Percentiles rank a stretch among this genome's conserved stretches.
Conservation (phyloP, 35 echinoderm and acorn worm genomes). For the Acanthaster planci region DNA sequence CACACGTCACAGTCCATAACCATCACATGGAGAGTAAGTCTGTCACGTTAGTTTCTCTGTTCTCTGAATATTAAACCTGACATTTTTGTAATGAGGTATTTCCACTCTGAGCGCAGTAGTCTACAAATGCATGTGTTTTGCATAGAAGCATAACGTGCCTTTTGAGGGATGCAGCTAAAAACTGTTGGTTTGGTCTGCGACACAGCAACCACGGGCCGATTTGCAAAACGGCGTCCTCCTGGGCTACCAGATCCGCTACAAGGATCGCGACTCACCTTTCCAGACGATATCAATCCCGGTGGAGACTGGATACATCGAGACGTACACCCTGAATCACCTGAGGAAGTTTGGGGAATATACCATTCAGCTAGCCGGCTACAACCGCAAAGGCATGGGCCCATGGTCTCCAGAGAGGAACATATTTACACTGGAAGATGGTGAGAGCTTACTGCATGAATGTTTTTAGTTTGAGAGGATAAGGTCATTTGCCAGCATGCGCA, state of each 20-base stretch:
- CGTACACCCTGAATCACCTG: slow-evolving; percentile 68
- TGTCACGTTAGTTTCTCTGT: background rate
- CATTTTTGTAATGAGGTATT: too few relatives aligned
- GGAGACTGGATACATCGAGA: slow-evolving; percentile 78
- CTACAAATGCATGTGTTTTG: too few relatives aligned
- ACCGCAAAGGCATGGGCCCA: slow-evolving; percentile 74
- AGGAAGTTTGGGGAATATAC: slow-evolving; percentile 90
- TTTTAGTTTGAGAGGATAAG: too few relatives aligned
- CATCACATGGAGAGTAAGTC: slow-evolving; percentile 86
- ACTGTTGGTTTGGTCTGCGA: background rate
- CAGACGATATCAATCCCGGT: slow-evolving; percentile 62
- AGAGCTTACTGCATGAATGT: background rate
- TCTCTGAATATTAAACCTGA: too few relatives aligned
- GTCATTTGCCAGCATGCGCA: too few relatives aligned
- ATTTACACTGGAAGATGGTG: slow-evolving; percentile 90
- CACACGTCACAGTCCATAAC: slow-evolving; percentile 66
- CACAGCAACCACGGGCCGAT: slow-evolving; percentile 91
- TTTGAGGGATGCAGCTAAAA: too few relatives aligned
- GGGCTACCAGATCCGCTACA: slow-evolving; percentile 85
- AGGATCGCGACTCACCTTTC: slow-evolving; percentile 67
- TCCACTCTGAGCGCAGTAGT: too few relatives aligned
- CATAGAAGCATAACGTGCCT: too few relatives aligned
- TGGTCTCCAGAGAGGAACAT: slow-evolving; percentile 65
- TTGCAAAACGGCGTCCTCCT: slow-evolving; percentile 79
- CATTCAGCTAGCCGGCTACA: slow-evolving; percentile 76